Evolutionary conservation across 1,140 invertebrate species (phyloP), one percentile per base, ranked within the genome.

Genomic region (Psix sp.): DNA sequence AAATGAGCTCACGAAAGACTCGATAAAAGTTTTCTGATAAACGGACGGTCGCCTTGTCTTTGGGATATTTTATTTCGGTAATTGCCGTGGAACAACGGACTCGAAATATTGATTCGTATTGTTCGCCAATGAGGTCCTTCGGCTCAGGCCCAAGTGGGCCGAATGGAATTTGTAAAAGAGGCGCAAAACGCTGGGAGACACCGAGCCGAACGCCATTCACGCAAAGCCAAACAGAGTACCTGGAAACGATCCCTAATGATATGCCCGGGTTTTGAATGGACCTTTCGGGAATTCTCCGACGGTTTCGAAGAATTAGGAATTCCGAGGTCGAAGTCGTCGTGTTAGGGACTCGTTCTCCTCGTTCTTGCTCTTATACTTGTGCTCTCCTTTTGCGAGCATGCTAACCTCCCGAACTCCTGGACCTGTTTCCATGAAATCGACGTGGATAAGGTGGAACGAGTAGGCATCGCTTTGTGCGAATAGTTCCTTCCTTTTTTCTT

Each of bases 301-400:
- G 84, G 82, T 86, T 87, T 87, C 84, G 84, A 83, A 80, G 85
- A 87, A 86, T 87, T 84, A 86, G 84, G 84, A 86, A 87, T 87
- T 86, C 85, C 85, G 84, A 84, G 80, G 74, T 70, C 74, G 65
- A 57, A 46, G 67, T 72, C 68, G 74, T 70, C 57, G 67, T 68
- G 63, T 65, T 62, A 39, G 48, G 63, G 74, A 72, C 67, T 20
- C 62, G 67, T 56, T 52, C 20, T 56, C 14, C 2, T 42, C 56
- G 51, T 17, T 62, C 46, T 38, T 29, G 24, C 51, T 63, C 43
- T 35, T 9, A n/a, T n/a, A 21, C 33, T 5, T 15, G 3, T 24
- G 10, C 26, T 10, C 13, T 56, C 46, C 36, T 35, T 21, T 13
- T 31, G 9, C 14, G 15, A 18, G 29, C 35, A 26, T 17, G n/a